Evolutionary conservation across 1,140 invertebrate species (phyloP).

Genomic region (Zophobas atratus): DNA sequence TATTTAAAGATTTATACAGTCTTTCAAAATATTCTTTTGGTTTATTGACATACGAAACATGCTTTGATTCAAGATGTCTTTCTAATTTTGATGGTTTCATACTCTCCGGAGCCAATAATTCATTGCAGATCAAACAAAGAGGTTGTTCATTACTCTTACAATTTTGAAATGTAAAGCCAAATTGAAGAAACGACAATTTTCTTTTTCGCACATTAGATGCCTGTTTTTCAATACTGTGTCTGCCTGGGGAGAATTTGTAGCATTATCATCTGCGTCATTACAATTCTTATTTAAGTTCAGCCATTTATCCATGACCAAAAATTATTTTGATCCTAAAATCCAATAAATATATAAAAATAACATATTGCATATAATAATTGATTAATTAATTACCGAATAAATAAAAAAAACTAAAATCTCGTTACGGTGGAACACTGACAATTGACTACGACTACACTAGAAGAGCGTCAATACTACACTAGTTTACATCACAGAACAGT

Average conservation of each 20-base stretch:
- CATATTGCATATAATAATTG: constrained; percentile 20
- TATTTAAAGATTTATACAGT: too few relatives aligned
- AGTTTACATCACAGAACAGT: neutral
- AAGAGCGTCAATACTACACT: constrained; percentile 36
- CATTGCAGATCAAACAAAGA: too few relatives aligned
- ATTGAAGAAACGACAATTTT: too few relatives aligned
- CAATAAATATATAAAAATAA: constrained; percentile 50
- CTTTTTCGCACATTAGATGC: too few relatives aligned
- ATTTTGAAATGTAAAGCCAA: too few relatives aligned
- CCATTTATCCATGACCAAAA: constrained; percentile 45
- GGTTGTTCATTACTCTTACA: too few relatives aligned
- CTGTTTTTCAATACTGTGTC: neutral
- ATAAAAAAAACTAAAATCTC: constrained; percentile 41
- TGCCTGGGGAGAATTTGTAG: neutral
- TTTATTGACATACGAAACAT: too few relatives aligned
- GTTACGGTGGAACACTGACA: constrained; percentile 35
- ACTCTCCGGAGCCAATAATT: too few relatives aligned
- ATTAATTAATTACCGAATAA: constrained; percentile 42
- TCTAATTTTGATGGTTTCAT: too few relatives aligned
- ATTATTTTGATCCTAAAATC: constrained; percentile 45
- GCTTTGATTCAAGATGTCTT: too few relatives aligned
- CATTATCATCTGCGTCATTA: constrained; percentile 38
- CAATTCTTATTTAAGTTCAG: constrained; percentile 44
- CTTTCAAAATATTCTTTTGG: too few relatives aligned
- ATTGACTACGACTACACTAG: constrained; percentile 20